Conservation (phyloP, 1,140 invertebrate species). For the Drosophila pachea region DNA sequence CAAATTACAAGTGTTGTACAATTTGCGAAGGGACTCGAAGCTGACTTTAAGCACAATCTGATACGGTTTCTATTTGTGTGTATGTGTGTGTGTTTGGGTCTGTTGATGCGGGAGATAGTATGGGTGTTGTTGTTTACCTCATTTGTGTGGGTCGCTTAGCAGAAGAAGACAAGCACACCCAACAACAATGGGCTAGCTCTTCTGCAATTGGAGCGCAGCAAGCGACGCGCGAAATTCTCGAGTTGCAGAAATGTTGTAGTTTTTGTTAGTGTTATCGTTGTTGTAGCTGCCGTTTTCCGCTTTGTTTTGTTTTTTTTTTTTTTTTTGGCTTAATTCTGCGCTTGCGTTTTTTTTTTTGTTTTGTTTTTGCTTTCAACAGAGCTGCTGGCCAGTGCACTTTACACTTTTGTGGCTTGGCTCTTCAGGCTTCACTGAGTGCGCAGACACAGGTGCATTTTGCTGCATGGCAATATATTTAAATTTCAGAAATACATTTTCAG, state of each 20-base stretch:
- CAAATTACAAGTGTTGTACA: conserved; percentile 45
- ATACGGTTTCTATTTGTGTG: conserved; percentile 6
- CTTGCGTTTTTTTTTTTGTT: background rate
- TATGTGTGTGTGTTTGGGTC: conserved; percentile 5
- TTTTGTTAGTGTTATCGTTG: conserved; percentile 17
- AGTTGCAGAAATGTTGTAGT: conserved; percentile 27
- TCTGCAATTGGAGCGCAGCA: conserved; percentile 46
- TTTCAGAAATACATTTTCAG: conserved; percentile 7
- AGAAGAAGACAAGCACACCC: conserved; percentile 37
- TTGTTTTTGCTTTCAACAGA: background rate
- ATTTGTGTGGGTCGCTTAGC: conserved; percentile 64
- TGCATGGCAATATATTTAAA: conserved; percentile 16
- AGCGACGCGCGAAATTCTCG: conserved; percentile 55
- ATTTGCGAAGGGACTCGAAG: background rate
- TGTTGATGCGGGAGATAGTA: background rate
- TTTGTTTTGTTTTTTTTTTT: conserved; percentile 28
- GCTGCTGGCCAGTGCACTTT: conserved; percentile 59
- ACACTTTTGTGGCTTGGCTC: conserved; percentile 71
- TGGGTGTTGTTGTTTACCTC: conserved; percentile 54
- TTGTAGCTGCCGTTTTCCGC: conserved; percentile 13
- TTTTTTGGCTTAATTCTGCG: conserved; percentile 20
- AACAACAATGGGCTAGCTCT: conserved; percentile 18
- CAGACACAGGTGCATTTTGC: conserved; percentile 53
- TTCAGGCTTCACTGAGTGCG: conserved; percentile 45
- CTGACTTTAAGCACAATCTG: conserved; percentile 5